A percentile compares a stretch with the other conserved stretches of the same genome.
Evolutionary conservation across 35 echinoderm and acorn worm genomes (phyloP).

Genomic region (Heliocidaris tuberculata): DNA sequence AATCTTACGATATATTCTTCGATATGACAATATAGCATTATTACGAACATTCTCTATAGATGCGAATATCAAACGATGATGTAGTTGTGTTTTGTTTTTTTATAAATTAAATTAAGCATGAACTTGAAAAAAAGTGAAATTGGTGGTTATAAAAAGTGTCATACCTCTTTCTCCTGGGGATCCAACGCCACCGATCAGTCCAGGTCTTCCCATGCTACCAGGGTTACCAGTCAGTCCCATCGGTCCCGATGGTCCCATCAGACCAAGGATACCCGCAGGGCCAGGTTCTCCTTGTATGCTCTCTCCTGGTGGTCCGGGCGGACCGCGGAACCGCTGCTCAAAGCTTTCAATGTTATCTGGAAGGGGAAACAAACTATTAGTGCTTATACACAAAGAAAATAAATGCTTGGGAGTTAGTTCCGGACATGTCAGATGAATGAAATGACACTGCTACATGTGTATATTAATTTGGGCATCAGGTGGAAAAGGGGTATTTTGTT

Average conservation of each 20-base stretch:
- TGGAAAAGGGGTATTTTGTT: no score
- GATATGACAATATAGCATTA: no score
- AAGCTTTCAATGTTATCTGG: conserved; percentile 32
- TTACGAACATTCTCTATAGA: no score
- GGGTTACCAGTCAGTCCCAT: neutral
- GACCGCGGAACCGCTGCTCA: conserved; percentile 31
- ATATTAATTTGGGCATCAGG: no score
- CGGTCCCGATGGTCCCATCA: neutral
- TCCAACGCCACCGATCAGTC: neutral
- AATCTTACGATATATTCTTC: no score
- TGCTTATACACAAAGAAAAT: no score
- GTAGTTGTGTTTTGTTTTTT: no score
- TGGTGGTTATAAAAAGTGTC: neutral
- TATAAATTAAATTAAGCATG: neutral
- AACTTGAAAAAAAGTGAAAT: neutral
- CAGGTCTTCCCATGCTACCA: conserved; percentile 4
- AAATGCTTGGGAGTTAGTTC: neutral
- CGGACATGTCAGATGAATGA: no score
- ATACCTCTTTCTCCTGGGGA: conserved; percentile 13
- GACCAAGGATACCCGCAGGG: neutral
- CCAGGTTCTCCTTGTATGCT: conserved; percentile 30
- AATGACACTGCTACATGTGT: no score
- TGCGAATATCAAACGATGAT: no score
- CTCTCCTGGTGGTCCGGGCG: conserved; percentile 17
- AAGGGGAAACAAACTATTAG: neutral